These are phyloP conservation scores for Phalera bucephala DNA, from an alignment of 2,888 invertebrate species.

Conservation along the genomic window DNA sequence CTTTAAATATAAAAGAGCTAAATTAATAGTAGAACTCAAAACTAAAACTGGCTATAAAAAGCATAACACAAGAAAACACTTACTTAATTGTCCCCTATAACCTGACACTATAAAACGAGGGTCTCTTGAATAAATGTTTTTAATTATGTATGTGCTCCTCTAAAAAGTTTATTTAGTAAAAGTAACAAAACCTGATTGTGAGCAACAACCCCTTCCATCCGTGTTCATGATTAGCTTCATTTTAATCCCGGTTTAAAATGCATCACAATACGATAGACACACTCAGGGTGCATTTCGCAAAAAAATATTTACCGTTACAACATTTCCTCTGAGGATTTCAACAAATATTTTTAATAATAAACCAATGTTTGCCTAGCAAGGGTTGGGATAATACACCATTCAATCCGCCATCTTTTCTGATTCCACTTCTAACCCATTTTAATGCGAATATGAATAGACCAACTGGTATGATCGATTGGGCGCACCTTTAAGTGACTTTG, in stretches of 20 bases:
- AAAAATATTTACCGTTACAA: slow-evolving; percentile 52
- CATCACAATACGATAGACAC: slow-evolving; percentile 65
- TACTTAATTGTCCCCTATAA: slow-evolving; percentile 22
- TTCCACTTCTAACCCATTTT: slow-evolving; percentile 57
- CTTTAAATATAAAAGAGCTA: too few species aligned
- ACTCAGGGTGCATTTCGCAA: slow-evolving; percentile 56
- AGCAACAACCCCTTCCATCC: slow-evolving; percentile 43
- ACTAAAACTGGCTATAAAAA: slow-evolving; percentile 4
- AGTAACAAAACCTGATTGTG: slow-evolving; percentile 29
- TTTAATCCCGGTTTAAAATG: slow-evolving; percentile 75
- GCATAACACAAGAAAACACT: slow-evolving; percentile 25
- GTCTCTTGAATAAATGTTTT: slow-evolving; percentile 28
- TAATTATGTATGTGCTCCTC: slow-evolving; percentile 32
- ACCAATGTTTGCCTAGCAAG: slow-evolving; percentile 77
- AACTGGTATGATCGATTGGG: slow-evolving; percentile 52
- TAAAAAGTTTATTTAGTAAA: slow-evolving; percentile 24
- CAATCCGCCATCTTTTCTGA: slow-evolving; percentile 63
- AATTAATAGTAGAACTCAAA: too few species aligned
- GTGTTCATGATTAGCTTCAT: slow-evolving; percentile 66
- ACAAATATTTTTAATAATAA: slow-evolving; percentile 81
- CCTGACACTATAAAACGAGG: slow-evolving; percentile 17
- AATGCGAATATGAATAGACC: slow-evolving; percentile 63
- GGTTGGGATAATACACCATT: slow-evolving; percentile 64
- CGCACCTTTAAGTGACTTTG: slow-evolving; percentile 38
- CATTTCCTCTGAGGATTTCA: slow-evolving; percentile 59